phyloP scores from a whole-genome alignment of 2,797 vertebrate genomes.

The Pseudotriccus pelzelni region DNA sequence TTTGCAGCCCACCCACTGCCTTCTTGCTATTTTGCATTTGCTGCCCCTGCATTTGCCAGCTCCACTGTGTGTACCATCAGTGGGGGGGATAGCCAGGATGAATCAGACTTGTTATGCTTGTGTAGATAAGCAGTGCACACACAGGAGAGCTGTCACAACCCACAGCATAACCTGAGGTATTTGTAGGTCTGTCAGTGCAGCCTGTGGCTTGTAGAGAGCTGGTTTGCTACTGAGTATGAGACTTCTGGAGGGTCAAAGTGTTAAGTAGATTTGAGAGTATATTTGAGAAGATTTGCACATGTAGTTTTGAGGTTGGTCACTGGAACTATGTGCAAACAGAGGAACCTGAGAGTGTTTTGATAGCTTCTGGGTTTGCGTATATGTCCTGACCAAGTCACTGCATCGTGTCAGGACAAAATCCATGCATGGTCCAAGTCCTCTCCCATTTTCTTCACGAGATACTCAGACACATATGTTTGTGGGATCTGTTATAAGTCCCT shows the following conservation, averaged over 20 bases:
- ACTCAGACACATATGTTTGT: not conserved
- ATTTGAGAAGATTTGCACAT: not conserved
- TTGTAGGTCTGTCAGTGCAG: not conserved
- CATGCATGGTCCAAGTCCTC: not conserved
- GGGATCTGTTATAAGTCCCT: not conserved
- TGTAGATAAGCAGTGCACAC: not conserved
- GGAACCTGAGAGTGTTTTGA: not conserved
- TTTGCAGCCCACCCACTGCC: not conserved
- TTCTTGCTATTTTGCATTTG: not conserved
- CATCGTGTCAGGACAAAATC: not conserved
- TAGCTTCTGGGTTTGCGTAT: not conserved
- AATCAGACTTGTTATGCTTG: not conserved
- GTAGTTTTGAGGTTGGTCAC: not conserved
- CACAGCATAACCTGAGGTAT: not conserved
- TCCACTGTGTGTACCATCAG: rapidly evolving
- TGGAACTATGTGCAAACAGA: not conserved
- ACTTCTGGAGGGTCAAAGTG: not conserved
- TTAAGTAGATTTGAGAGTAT: not conserved
- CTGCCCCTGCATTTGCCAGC: not conserved
- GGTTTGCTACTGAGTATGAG: not conserved
- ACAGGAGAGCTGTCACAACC: not conserved
- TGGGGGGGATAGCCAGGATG: not conserved
- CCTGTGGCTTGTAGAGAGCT: not conserved
- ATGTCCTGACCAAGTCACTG: not conserved
- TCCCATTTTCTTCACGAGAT: not conserved